These are phyloP conservation scores for Poeciliopsis turneri DNA, from an alignment of 2,797 vertebrate genomes.

Conservation along the genomic window DNA sequence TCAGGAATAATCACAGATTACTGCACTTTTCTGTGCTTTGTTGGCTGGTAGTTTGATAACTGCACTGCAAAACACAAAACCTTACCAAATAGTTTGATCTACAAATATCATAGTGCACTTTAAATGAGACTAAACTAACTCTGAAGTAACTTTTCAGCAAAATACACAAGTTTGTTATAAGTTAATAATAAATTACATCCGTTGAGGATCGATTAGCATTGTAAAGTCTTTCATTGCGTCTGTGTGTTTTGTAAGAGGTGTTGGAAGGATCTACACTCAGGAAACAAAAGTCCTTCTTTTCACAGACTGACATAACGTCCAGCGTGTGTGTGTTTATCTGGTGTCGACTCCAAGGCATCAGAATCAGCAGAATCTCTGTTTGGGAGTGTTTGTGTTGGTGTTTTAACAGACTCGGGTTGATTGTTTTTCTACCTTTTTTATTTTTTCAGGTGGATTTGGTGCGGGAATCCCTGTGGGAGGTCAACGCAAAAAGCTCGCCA, in stretches of 20 bases:
- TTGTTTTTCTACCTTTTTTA: constrained; percentile 34
- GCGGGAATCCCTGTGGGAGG: constrained; percentile 43
- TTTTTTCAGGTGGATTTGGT: constrained; percentile 54
- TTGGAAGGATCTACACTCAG: neutral
- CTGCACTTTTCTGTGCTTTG: neutral
- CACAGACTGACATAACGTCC: neutral
- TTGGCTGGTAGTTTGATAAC: neutral
- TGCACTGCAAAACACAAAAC: neutral
- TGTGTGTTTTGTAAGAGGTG: neutral
- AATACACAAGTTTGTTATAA: too few species aligned
- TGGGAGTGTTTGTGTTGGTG: constrained; percentile 32
- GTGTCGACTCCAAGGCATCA: constrained; percentile 42
- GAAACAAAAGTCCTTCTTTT: neutral
- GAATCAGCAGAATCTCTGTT: constrained; percentile 13
- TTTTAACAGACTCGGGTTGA: constrained; percentile 49
- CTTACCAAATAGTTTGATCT: too few species aligned
- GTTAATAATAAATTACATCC: neutral
- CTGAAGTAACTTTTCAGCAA: too few species aligned
- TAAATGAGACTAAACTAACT: too few species aligned
- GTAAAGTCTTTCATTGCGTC: neutral
- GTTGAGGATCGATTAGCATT: neutral
- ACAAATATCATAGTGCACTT: too few species aligned
- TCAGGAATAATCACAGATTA: neutral
- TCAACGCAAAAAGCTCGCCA: neutral
- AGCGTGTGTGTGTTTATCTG: constrained; percentile 15